phyloP scores from a whole-genome alignment of 1,140 invertebrate species.

The Pachypsylla venusta region DNA sequence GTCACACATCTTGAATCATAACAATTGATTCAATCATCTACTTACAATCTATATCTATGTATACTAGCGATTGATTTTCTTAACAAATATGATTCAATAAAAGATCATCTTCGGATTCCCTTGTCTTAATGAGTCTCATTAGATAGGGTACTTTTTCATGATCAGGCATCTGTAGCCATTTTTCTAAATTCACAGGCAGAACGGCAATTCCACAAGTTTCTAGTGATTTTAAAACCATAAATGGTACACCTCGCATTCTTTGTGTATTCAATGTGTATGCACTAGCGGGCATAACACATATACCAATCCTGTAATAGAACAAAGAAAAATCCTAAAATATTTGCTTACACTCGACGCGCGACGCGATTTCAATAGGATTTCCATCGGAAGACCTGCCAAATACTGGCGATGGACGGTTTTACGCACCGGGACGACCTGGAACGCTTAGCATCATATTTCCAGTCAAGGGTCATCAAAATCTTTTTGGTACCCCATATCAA shows the following conservation, averaged over 20 bases:
- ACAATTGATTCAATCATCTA: no score
- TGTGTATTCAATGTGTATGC: slow-evolving; percentile 11
- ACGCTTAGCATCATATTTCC: no score
- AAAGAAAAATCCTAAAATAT: neutral
- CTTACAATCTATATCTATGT: no score
- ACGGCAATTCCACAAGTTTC: slow-evolving; percentile 26
- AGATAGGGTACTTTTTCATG: slow-evolving; percentile 36
- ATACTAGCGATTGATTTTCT: no score
- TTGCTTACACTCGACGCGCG: neutral
- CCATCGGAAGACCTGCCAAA: neutral
- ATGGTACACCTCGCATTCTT: neutral
- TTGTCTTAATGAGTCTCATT: slow-evolving; percentile 30
- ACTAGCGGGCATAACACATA: neutral
- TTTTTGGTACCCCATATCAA: no score
- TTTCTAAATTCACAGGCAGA: slow-evolving; percentile 29
- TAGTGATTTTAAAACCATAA: slow-evolving; percentile 4
- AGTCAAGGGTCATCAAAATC: no score
- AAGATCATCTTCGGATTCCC: no score
- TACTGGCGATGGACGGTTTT: neutral
- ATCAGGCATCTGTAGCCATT: slow-evolving; percentile 31
- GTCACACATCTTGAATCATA: no score
- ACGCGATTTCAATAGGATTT: neutral
- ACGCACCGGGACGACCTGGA: no score
- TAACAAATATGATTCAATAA: no score
- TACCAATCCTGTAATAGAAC: slow-evolving; percentile 9